These are phyloP conservation scores for Panulirus ornatus DNA, from an alignment of 1,140 invertebrate species.

Conservation along the genomic window DNA sequence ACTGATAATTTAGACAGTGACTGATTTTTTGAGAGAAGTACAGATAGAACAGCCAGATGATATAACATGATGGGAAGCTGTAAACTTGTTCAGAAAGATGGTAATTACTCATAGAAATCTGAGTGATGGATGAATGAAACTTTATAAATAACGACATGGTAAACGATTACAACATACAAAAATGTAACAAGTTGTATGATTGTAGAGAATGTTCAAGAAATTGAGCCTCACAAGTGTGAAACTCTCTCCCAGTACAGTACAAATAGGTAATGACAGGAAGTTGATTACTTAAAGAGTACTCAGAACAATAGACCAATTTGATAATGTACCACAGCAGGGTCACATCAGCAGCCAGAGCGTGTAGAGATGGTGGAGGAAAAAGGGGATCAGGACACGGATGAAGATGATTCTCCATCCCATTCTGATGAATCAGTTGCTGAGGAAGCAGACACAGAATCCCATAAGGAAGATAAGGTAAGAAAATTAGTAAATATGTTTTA, in stretches of 20 bases:
- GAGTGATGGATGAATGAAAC: too few species aligned
- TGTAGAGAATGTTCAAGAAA: too few species aligned
- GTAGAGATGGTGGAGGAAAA: conserved; percentile 73
- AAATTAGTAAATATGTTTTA: not conserved
- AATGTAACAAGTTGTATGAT: not conserved
- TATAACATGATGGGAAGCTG: too few species aligned
- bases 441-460: conserved; percentile 76
- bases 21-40: too few species aligned
- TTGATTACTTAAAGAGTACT: not conserved
- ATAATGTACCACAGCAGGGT: conserved; percentile 40
- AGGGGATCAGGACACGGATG: conserved; percentile 75
- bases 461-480: conserved; percentile 73
- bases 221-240: too few species aligned
- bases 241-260: too few species aligned
- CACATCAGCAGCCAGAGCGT: conserved; percentile 79
- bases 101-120: too few species aligned
- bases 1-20: too few species aligned
- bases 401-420: conserved; percentile 72
- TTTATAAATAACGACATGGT: not conserved
- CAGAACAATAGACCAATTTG: not conserved
- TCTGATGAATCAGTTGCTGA: conserved; percentile 74
- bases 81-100: too few species aligned
- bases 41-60: too few species aligned
- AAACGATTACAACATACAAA: not conserved
- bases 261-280: too few species aligned